Evolutionary conservation across 2,888 invertebrate species (phyloP), one percentile per base, ranked within the genome.

Genomic region (Helleia helle): DNA sequence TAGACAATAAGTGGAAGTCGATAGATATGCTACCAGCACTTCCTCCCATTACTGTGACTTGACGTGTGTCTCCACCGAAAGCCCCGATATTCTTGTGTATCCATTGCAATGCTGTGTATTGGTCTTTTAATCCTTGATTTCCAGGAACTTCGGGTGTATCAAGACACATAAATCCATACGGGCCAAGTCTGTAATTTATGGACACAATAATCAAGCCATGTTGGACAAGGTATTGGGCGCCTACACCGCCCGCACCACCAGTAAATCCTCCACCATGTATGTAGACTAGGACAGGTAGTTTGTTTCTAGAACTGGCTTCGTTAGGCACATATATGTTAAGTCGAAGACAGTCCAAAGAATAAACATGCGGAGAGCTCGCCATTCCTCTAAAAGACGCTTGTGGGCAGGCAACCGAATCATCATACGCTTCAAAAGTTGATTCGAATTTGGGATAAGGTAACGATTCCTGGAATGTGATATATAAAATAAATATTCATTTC

Each of bases 261-360:
- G 53, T 37, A 13, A 72, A 71, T 0, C 62, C 64, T 7, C 75
- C 76, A 17, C 77, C 71, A 14, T 69, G 54, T 40, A 76, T 70
- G 69, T 71, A 75, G 1, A 77, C 70, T 2, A 74, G 52, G 3
- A 77, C 59, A 15, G 77, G 68, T 1, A 66, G 42, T 4, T 29
- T 46, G 13, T 59, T 46, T 4, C 37, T 46, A 1, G 48, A 38
- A 2, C 42, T 52, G 4, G 53, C 51, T 2, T 31, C 44, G 1
- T 56, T 49, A 1, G 88, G 88, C 2, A 87, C 85, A 54, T 87
- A 90, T 0, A 90, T 81, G 56, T 89, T 90, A 4, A 90, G 51
- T 42, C 84, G 87, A 0, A 90, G 71, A 47, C 90, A 90, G 51
- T 87, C 85, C 38, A 79, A 67, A 17, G 64, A 15, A 60, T 80